phyloP scores from a whole-genome alignment of 2,113 vertebrate species.

The Plecotus auritus region DNA sequence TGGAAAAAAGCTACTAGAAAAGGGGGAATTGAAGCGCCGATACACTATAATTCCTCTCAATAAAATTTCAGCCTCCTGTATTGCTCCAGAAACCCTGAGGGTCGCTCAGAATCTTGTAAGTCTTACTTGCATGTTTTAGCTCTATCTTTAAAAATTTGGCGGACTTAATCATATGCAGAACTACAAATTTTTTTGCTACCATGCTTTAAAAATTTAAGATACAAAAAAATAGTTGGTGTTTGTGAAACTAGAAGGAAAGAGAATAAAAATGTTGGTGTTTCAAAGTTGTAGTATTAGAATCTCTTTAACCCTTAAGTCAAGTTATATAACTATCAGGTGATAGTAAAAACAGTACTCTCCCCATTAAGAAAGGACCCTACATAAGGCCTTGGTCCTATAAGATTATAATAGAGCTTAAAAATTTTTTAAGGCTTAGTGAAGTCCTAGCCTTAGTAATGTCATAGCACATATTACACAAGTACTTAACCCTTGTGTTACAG shows the following conservation, averaged over 20 bases:
- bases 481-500: neutral
- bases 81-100: slow-evolving; percentile 80
- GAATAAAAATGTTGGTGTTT: slow-evolving; percentile 5
- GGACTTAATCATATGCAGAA: neutral
- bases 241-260: neutral
- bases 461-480: neutral
- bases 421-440: neutral
- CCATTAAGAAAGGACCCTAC: neutral
- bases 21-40: slow-evolving; percentile 89
- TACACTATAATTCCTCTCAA: slow-evolving; percentile 97
- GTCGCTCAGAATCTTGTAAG: slow-evolving; percentile 90
- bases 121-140: slow-evolving; percentile 20
- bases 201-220: neutral
- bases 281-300: neutral
- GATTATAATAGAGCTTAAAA: neutral
- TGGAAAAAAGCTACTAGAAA: slow-evolving; percentile 93
- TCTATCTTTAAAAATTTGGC: neutral
- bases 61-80: slow-evolving; percentile 90
- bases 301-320: neutral
- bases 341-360: neutral
- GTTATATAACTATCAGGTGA: neutral
- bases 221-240: neutral
- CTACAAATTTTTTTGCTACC: neutral
- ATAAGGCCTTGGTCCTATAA: neutral
- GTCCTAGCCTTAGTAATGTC: neutral